These are phyloP conservation scores for Tiaroga cobitis DNA, from an alignment of 2,797 vertebrate genomes.

Conservation along the genomic window DNA sequence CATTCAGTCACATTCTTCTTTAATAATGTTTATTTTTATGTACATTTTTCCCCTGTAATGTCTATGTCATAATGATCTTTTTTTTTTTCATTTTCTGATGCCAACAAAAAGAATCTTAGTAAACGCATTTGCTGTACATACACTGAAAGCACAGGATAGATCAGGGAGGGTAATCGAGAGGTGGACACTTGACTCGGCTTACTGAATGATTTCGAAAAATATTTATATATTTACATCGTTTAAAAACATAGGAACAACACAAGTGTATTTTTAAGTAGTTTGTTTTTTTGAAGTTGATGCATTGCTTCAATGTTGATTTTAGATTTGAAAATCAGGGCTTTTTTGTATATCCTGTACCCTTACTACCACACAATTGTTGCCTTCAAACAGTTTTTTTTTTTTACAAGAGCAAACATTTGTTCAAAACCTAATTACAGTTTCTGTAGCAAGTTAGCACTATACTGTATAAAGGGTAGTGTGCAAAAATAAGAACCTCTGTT, in stretches of 20 bases:
- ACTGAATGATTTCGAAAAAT: neutral
- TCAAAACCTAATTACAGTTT: slow-evolving; percentile 6
- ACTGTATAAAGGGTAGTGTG: neutral
- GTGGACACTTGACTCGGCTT: neutral
- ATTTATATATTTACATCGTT: neutral
- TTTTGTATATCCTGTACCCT: slow-evolving; percentile 5
- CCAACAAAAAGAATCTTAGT: slow-evolving; percentile 19
- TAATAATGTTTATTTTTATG: slow-evolving; percentile 14
- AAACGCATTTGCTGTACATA: neutral
- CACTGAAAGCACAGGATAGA: slow-evolving; percentile 14
- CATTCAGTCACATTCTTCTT: neutral
- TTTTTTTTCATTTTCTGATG: neutral
- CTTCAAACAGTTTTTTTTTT: slow-evolving; percentile 11
- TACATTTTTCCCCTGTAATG: neutral
- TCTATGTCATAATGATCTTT: slow-evolving; percentile 2
- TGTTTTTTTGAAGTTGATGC: neutral
- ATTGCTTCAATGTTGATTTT: slow-evolving; percentile 6
- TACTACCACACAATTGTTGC: slow-evolving; percentile 21
- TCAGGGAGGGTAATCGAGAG: neutral
- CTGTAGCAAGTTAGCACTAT: neutral
- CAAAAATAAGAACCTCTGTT: neutral
- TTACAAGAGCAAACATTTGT: neutral
- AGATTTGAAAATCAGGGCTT: slow-evolving; percentile 24
- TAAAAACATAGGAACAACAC: neutral
- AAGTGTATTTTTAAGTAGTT: neutral